A percentile compares a stretch with the other conserved stretches of the same genome.
Conservation (phyloP, 2,797 vertebrate species). For the Pempheris klunzingeri region DNA sequence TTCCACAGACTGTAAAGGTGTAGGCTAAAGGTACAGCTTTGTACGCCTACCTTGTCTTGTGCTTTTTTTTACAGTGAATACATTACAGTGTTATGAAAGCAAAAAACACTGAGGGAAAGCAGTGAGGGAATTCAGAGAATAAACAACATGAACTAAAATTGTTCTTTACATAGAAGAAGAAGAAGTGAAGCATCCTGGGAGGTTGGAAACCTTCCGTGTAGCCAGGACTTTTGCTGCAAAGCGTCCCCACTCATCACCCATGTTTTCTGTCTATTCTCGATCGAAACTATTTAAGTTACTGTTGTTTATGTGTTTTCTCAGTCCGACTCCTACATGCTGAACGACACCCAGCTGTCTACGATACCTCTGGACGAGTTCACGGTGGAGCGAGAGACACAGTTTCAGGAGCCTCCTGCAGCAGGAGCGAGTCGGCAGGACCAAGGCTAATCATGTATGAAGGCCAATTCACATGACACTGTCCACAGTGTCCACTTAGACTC, state of each 20-base stretch:
- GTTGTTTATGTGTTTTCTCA: constrained; percentile 60
- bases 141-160: not conserved
- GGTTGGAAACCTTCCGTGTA: not conserved
- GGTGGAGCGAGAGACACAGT: constrained; percentile 83
- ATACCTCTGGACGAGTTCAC: constrained; percentile 89
- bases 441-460: constrained; percentile 83
- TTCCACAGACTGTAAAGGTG: not conserved
- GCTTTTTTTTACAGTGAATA: not conserved
- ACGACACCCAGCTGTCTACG: constrained; percentile 88
- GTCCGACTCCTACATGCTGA: constrained; percentile 75
- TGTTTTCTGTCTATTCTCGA: not conserved
- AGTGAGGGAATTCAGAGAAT: not conserved
- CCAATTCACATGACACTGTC: constrained; percentile 71
- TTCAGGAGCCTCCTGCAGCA: constrained; percentile 69
- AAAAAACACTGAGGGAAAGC: not conserved
- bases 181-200: not conserved
- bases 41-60: not conserved
- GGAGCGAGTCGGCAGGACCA: constrained; percentile 77
- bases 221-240: not conserved
- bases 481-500: constrained; percentile 81
- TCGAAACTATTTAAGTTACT: too few relatives aligned
- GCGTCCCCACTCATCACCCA: too few relatives aligned
- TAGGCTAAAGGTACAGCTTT: not conserved
- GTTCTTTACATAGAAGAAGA: not conserved
- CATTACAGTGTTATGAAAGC: not conserved